Evolutionary conservation across 2,797 vertebrate species (phyloP).

Genomic region (Gymnocypris eckloni): DNA sequence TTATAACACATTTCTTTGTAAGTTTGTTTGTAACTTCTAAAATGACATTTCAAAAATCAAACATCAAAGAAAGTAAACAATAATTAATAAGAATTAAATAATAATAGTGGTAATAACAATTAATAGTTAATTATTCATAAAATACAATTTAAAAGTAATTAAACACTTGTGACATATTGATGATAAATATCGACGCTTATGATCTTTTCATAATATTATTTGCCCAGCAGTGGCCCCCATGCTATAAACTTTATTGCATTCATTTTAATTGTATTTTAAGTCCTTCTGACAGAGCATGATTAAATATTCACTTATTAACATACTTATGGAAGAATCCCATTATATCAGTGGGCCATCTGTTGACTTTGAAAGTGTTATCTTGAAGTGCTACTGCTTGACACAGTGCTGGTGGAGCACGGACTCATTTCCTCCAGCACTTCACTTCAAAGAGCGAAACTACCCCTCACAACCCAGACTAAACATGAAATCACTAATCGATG

Average conservation of each 20-base stretch:
- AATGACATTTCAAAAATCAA: background rate
- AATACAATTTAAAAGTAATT: background rate
- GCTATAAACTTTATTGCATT: background rate
- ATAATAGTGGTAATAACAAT: no score
- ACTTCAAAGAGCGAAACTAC: constrained; percentile 40
- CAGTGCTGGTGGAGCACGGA: constrained; percentile 31
- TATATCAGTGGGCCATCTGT: constrained; percentile 26
- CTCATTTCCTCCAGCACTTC: constrained; percentile 40
- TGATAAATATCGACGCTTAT: background rate
- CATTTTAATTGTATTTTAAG: background rate
- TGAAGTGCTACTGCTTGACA: constrained; percentile 27
- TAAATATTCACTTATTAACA: constrained; percentile 16
- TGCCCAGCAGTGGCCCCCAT: background rate
- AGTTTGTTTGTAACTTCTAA: background rate
- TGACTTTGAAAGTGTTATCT: constrained; percentile 24
- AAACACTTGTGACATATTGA: background rate
- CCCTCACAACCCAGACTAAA: constrained; percentile 41
- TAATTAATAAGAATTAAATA: no score
- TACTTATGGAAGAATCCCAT: background rate
- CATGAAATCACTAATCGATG: constrained; percentile 44
- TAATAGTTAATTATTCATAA: background rate
- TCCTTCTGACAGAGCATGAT: constrained; percentile 1
- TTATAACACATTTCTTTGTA: no score
- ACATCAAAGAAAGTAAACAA: background rate
- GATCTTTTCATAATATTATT: background rate